Evolutionary conservation across 2,797 vertebrate genomes (phyloP), one percentile per base, ranked within the genome.

Genomic region (Catharus ustulatus): DNA sequence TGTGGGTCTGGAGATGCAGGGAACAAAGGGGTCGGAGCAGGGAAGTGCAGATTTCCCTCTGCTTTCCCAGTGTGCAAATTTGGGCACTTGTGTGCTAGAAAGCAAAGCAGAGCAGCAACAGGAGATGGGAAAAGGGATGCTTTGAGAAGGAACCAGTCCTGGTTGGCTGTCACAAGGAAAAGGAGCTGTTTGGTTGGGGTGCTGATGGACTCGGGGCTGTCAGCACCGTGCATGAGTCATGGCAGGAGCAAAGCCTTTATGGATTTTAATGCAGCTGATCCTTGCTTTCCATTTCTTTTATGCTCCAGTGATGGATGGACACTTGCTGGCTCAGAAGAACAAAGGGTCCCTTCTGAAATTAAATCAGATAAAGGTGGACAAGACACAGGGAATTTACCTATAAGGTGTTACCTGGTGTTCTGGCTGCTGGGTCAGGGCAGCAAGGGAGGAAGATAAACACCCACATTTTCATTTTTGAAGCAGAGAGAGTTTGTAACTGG

Each of bases 171-270:
- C 55, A 48, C 36, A 15, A 51, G 71, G 81, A 82, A 19, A 55
- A 52, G 14, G 6, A 81, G 68, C 59, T 74, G 19, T 59, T 34
- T 5, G 49, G 48, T 14, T 42, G 9, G 76, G 76, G 62, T 81
- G 87, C 52, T 46, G 91, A 91, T 20, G 94, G 96, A 24, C 83
- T 42, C 15, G 4, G 62, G 71, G 90, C 92, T 93, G 17, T 86
- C 71, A 76, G 36, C 36, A 18, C 32, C 9, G 6, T 5, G 52
- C 42, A 9, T 90, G 93, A 96, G 71, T 90, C 94, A 84, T 5
- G 21, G 57, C 10, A 58, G 62, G 85, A 90, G 83, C 83, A 87
- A 87, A 94, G 48, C 82, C 80, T 82, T 59, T 17, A 6, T 67
- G 78, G 91, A 32, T 86, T 92, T 78, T 61, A 82, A 79, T 77